These are phyloP conservation scores for Cosmia pyralina DNA, from an alignment of 2,888 invertebrate species.

Conservation along the genomic window DNA sequence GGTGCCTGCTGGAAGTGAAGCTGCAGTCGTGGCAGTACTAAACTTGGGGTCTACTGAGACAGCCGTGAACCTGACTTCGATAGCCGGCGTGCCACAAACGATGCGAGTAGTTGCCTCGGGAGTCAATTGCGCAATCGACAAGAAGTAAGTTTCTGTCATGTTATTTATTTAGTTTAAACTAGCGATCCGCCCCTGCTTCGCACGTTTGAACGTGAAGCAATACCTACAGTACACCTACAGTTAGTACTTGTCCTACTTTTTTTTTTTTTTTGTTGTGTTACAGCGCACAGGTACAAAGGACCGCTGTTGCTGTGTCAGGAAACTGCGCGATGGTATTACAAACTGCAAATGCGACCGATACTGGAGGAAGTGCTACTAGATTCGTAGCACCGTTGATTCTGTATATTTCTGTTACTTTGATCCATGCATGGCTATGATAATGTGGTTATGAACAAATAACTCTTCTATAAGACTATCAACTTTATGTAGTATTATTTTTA, in stretches of 20 bases:
- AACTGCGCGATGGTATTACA: conserved; percentile 36
- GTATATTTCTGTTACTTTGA: not conserved
- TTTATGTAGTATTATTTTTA: not conserved
- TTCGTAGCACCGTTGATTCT: conserved; percentile 20
- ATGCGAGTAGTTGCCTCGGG: conserved; percentile 79
- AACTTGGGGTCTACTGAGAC: conserved; percentile 81
- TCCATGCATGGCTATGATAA: conserved; percentile 20
- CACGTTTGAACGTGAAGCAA: not conserved
- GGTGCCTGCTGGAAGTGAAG: conserved; percentile 67
- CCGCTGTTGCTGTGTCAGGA: conserved; percentile 7
- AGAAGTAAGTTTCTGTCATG: conserved; percentile 71
- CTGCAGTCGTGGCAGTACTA: conserved; percentile 80
- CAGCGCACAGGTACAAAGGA: conserved; percentile 7
- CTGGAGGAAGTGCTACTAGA: not conserved
- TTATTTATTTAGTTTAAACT: too few species aligned
- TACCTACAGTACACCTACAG: too few species aligned
- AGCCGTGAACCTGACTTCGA: conserved; percentile 75
- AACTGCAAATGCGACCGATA: not conserved
- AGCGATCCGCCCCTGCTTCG: too few species aligned
- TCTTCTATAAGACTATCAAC: not conserved
- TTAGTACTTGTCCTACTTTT: not conserved
- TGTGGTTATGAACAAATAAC: not conserved
- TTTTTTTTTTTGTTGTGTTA: conserved; percentile 19
- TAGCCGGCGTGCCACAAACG: conserved; percentile 71
- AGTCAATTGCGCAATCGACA: conserved; percentile 73